A percentile compares a stretch with the other conserved stretches of the same genome.
Evolutionary conservation across 64 coral and sea anemone species (phyloP).

Genomic region (Stylophora pistillata): DNA sequence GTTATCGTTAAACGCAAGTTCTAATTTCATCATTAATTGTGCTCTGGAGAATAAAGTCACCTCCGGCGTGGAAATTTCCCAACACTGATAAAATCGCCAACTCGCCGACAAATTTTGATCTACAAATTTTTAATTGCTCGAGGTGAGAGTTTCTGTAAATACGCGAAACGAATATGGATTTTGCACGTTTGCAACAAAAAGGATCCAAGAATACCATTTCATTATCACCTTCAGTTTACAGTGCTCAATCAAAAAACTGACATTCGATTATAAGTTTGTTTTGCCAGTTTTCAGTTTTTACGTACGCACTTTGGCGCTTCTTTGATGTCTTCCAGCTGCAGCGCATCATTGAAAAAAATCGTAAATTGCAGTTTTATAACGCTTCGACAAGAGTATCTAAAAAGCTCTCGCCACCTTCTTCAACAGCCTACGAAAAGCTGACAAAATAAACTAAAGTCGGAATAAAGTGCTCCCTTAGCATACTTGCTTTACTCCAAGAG

Average conservation of each 20-base stretch:
- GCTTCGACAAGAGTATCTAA: neutral
- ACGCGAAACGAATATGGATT: neutral
- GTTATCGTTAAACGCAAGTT: slow-evolving; percentile 16
- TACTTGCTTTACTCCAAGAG: too few relatives aligned
- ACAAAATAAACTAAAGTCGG: neutral
- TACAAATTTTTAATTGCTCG: neutral
- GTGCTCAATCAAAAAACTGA: neutral
- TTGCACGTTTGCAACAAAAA: neutral
- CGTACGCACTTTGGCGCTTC: neutral
- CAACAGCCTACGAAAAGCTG: neutral
- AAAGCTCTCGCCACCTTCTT: neutral
- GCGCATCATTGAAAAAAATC: neutral
- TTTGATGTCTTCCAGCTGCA: neutral
- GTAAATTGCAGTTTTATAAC: neutral
- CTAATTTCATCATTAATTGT: neutral
- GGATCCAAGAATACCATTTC: neutral
- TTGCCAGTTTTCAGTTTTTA: neutral
- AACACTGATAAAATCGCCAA: neutral
- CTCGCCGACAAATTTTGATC: neutral
- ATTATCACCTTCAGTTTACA: neutral
- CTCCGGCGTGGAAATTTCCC: neutral
- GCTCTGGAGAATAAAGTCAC: neutral
- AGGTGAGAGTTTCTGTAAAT: neutral
- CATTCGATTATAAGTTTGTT: neutral
- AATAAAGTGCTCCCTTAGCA: too few relatives aligned